Conservation (phyloP, 37 sponge, comb jelly and placozoan species). For the Chondrosia reniformis region DNA sequence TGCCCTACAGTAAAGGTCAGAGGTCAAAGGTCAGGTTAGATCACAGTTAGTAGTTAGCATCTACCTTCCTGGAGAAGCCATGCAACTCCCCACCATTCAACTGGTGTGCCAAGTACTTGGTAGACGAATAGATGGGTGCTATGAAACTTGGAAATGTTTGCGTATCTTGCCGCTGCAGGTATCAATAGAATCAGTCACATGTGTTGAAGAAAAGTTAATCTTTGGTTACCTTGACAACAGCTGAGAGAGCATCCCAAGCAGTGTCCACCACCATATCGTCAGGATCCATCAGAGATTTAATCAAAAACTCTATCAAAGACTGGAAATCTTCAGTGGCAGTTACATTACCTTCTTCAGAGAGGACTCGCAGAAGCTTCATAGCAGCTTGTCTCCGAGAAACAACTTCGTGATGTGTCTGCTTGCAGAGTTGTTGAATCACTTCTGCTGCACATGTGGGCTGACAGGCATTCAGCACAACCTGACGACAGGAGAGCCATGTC, state of each 20-base stretch:
- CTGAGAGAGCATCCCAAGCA: constrained; percentile 82
- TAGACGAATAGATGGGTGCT: constrained; percentile 36
- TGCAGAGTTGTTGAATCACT: neutral
- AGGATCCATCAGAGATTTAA: constrained; percentile 65
- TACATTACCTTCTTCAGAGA: constrained; percentile 43
- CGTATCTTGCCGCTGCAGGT: constrained; percentile 34
- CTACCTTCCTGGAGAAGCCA: constrained; percentile 67
- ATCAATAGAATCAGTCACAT: neutral
- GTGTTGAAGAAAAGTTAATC: neutral
- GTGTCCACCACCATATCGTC: constrained; percentile 51
- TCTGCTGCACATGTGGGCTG: neutral
- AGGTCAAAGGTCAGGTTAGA: neutral
- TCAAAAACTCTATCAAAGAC: constrained; percentile 56
- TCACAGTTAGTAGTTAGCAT: neutral
- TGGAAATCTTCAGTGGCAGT: constrained; percentile 59
- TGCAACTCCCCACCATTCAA: constrained; percentile 47
- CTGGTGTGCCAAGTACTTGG: constrained; percentile 18
- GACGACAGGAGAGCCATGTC: neutral
- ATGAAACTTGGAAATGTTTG: constrained; percentile 62
- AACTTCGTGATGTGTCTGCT: neutral
- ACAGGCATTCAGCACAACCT: neutral
- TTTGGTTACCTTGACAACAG: constrained; percentile 76
- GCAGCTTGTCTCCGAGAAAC: constrained; percentile 37
- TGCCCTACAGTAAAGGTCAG: constrained; percentile 53
- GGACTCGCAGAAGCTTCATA: constrained; percentile 42